These are phyloP conservation scores for Phoxinus dragarum DNA, from an alignment of 2,797 vertebrate genomes.

Conservation along the genomic window DNA sequence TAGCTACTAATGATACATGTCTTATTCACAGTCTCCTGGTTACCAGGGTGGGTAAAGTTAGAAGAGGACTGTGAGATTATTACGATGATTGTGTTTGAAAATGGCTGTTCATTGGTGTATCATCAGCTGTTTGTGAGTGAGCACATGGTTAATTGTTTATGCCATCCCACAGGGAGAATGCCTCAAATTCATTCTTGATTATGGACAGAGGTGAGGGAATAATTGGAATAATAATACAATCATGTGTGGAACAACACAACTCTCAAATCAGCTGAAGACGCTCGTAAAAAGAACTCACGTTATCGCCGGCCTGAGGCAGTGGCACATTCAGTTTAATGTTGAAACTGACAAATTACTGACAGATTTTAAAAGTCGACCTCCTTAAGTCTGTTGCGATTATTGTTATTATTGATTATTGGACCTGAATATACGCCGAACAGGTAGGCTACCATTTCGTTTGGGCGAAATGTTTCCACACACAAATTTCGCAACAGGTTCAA, in stretches of 20 bases:
- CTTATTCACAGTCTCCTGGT: background rate
- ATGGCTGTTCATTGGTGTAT: slow-evolving; percentile 26
- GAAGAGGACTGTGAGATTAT: slow-evolving; percentile 36
- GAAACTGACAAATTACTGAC: too few species aligned
- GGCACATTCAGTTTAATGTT: too few species aligned
- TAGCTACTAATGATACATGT: slow-evolving; percentile 47
- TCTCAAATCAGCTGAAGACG: background rate
- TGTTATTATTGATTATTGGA: too few species aligned
- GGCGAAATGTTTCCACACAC: background rate
- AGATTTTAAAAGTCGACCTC: too few species aligned
- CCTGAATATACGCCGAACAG: background rate
- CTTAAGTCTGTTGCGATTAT: too few species aligned
- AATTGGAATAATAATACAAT: background rate
- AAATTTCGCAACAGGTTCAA: background rate
- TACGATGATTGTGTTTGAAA: slow-evolving; percentile 14
- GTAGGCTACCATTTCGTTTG: too few species aligned
- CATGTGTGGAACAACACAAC: slow-evolving; percentile 1
- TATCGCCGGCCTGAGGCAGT: too few species aligned
- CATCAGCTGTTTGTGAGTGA: slow-evolving; percentile 11
- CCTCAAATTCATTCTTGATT: background rate
- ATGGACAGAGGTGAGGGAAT: background rate
- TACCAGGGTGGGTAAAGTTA: slow-evolving; percentile 19
- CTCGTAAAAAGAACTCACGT: too few species aligned
- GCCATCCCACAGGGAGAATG: background rate
- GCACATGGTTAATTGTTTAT: background rate